These are phyloP conservation scores for Orchesellides sinensis DNA, from an alignment of 2,888 invertebrate genomes.

Conservation along the genomic window DNA sequence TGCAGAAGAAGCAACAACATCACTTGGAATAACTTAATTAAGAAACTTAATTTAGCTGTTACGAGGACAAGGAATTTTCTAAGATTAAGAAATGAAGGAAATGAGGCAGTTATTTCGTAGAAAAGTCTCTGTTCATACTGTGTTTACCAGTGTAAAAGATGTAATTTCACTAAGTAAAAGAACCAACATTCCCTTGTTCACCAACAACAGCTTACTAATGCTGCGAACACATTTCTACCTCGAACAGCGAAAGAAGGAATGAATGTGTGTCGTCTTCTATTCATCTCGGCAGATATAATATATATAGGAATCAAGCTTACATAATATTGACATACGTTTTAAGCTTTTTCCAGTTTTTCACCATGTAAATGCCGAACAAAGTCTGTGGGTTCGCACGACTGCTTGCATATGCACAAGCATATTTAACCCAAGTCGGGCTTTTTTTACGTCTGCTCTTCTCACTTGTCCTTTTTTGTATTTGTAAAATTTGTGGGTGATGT, in stretches of 20 bases:
- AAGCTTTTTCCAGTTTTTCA: not conserved
- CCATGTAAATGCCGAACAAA: not conserved
- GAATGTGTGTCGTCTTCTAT: constrained; percentile 23
- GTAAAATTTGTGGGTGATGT: constrained; percentile 8
- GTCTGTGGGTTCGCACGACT: not conserved
- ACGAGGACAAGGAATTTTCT: constrained; percentile 68
- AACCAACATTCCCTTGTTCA: constrained; percentile 23
- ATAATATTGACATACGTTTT: not conserved
- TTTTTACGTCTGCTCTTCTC: too few species aligned
- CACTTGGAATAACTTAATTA: constrained; percentile 68
- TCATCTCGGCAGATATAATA: constrained; percentile 8
- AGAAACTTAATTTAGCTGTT: constrained; percentile 71
- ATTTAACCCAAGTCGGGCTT: not conserved
- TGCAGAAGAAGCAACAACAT: constrained; percentile 60
- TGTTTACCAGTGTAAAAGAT: constrained; percentile 60
- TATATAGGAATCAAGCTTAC: not conserved
- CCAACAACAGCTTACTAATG: constrained; percentile 10
- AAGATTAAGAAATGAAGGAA: constrained; percentile 69
- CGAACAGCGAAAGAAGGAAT: not conserved
- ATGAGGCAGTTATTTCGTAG: constrained; percentile 64
- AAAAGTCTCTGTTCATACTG: constrained; percentile 53
- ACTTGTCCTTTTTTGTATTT: not conserved
- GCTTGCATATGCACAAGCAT: not conserved
- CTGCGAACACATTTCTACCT: constrained; percentile 1
- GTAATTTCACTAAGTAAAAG: constrained; percentile 27